These are phyloP conservation scores for Drosophila trapezifrons DNA, from an alignment of 1,140 invertebrate species.

Conservation along the genomic window DNA sequence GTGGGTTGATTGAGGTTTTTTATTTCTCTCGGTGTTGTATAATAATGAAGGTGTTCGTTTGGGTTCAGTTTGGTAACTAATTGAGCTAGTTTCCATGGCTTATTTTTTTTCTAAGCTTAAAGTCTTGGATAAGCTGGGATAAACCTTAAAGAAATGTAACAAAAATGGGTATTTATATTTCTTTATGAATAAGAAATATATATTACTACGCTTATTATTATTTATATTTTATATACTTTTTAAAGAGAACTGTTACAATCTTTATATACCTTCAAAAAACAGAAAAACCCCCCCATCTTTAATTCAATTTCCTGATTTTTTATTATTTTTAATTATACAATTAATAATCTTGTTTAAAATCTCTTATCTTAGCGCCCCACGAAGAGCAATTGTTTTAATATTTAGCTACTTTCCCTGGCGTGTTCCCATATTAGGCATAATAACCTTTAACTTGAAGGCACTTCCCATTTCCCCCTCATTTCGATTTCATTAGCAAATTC, in stretches of 20 bases:
- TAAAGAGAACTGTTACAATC: too few species aligned
- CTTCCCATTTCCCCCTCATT: slow-evolving; percentile 59
- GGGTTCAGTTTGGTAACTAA: slow-evolving; percentile 4
- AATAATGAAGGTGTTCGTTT: slow-evolving; percentile 7
- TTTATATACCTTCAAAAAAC: too few species aligned
- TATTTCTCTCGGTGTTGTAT: slow-evolving; percentile 10
- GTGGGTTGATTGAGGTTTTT: slow-evolving; percentile 31
- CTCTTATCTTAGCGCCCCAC: slow-evolving; percentile 24
- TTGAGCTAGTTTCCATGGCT: slow-evolving; percentile 4
- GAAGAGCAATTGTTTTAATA: slow-evolving; percentile 14
- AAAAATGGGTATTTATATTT: neutral
- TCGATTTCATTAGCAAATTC: slow-evolving; percentile 69
- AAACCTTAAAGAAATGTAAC: neutral
- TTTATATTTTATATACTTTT: too few species aligned
- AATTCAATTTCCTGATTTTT: too few species aligned
- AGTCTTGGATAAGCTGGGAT: too few species aligned
- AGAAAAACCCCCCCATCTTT: too few species aligned
- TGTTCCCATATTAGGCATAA: slow-evolving; percentile 29
- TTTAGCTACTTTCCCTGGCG: slow-evolving; percentile 26
- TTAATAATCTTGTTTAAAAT: slow-evolving; percentile 1
- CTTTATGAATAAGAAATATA: too few species aligned
- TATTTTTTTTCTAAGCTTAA: slow-evolving; percentile 1
- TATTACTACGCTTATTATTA: too few species aligned
- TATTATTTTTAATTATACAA: too few species aligned
- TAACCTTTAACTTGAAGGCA: slow-evolving; percentile 30